These are phyloP conservation scores for Puffinus mauretanicus DNA, from an alignment of 2,113 vertebrate genomes.

Conservation along the genomic window DNA sequence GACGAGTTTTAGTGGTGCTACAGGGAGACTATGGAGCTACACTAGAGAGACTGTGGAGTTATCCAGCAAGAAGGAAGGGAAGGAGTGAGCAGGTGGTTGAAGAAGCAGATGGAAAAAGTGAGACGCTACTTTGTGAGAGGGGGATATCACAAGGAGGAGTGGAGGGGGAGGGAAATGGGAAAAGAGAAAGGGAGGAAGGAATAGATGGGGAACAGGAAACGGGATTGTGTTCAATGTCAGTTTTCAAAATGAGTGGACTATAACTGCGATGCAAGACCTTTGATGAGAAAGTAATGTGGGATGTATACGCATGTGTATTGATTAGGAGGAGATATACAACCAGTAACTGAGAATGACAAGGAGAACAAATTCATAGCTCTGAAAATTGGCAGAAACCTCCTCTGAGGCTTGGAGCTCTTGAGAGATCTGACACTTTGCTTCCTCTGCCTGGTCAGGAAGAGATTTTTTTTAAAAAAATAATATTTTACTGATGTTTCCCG, in stretches of 20 bases:
- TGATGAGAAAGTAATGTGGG: not conserved
- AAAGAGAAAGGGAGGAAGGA: not conserved
- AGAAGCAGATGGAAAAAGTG: not conserved
- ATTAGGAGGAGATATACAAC: not conserved
- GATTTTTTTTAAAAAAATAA: not conserved
- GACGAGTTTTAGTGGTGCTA: not conserved
- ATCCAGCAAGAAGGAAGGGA: not conserved
- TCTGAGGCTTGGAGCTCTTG: not conserved
- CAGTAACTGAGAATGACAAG: not conserved
- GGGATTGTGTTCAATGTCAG: not conserved
- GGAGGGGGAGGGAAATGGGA: not conserved
- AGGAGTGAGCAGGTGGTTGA: not conserved
- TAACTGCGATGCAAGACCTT: not conserved
- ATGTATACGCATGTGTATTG: not conserved
- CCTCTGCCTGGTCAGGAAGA: not conserved
- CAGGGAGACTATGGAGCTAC: not conserved
- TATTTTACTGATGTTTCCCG: not conserved
- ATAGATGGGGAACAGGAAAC: not conserved
- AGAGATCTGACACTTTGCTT: not conserved
- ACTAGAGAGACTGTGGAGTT: not conserved
- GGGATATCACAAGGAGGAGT: not conserved
- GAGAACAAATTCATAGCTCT: not conserved
- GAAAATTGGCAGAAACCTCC: not conserved
- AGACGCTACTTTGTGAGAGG: not conserved
- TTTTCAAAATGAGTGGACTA: not conserved